Base-by-base conservation (phyloP, 2,797 vertebrate species). In the Hafferia zeledoni region DNA sequence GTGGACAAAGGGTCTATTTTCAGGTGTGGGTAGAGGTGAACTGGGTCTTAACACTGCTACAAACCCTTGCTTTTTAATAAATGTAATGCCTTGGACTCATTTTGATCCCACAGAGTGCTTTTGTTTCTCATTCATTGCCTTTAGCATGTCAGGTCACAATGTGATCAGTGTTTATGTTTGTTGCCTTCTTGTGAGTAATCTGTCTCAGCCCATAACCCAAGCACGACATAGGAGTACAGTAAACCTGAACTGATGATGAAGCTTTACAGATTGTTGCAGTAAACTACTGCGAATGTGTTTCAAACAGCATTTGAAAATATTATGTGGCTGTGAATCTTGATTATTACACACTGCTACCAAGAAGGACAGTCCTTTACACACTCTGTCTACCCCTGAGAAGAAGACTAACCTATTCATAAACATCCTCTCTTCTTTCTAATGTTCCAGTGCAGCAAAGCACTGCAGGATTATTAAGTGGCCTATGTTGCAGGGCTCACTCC, bases 261-360 rank as follows among this genome's bases (percentile, higher is more conserved):
- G 61, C 41, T 87, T 93, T 75, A 68, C 93, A 94, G 87, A 83
- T n/a, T 87, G 82, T 46, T 85, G 41, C 46, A 85, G 83, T 83
- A 91, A 95, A 92, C 76, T 72, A 46, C 64, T 3, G 8, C 13
- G 18, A 93, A 70, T 4, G 22, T 11, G 57, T 85, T 95, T 92
- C 82, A 95, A 96, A 94, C 78, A 91, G 18, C 24, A 83, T 60
- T 70, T 83, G 52, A 83, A 96, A 94, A 93, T 80, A 92, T 75
- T 74, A 87, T 25, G 82, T 89, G 70, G 56, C 35, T 87, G 68
- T 91, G 84, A 92, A 87, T 64, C 53, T 74, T 77, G 46, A 60
- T 46, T 70, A 20, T 52, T 74, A 70, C 9, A 80, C 7, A 33
- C 35, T 67, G 41, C 60, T 92, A 74, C 31, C n/a, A 80, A 57